These are phyloP conservation scores for Oophaga sylvatica DNA, from an alignment of 2,797 vertebrate genomes.

Conservation along the genomic window DNA sequence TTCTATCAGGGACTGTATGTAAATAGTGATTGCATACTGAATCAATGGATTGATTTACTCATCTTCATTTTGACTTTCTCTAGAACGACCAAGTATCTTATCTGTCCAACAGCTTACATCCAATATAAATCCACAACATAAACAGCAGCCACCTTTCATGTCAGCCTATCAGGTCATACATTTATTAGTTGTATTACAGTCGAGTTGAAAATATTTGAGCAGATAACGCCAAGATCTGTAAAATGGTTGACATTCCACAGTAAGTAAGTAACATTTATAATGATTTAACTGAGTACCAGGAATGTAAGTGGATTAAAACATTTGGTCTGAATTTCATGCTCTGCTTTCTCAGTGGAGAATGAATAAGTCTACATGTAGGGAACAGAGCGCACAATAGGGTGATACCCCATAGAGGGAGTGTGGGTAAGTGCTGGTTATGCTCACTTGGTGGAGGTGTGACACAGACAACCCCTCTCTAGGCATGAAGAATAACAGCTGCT, in stretches of 20 bases:
- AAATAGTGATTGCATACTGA: no score
- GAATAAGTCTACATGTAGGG: no score
- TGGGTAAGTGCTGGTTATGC: no score
- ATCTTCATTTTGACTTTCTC: neutral
- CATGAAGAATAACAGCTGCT: no score
- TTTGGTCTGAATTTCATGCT: neutral
- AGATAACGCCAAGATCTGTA: constrained; percentile 6
- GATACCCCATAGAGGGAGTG: no score
- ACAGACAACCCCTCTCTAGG: no score
- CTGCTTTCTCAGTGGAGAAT: neutral
- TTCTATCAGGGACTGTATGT: no score
- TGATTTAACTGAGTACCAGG: constrained; percentile 30
- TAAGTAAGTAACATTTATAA: neutral
- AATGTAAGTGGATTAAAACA: constrained; percentile 22
- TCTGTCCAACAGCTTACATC: neutral
- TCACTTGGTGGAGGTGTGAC: no score
- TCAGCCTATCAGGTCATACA: neutral
- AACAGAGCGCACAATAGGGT: no score
- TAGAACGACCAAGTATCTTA: neutral
- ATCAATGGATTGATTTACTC: neutral
- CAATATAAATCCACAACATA: neutral
- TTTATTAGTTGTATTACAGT: constrained; percentile 2
- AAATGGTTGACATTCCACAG: constrained; percentile 34
- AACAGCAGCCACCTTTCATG: neutral
- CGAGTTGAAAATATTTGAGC: constrained; percentile 4